Conservation (phyloP, 2,113 vertebrate species). For the Equus quagga region DNA sequence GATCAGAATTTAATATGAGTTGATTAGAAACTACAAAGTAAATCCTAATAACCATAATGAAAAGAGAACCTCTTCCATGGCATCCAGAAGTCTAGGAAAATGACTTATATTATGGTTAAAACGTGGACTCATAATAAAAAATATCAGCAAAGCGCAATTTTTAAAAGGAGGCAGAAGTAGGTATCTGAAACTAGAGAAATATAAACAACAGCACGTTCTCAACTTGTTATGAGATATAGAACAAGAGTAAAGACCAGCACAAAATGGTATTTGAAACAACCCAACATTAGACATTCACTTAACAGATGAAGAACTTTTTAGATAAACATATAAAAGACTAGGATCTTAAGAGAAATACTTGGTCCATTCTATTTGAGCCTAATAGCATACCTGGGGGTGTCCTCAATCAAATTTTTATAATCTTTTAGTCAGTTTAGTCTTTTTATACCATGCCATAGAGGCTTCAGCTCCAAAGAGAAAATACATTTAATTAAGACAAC, state of each 20-base stretch:
- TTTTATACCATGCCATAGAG: not conserved
- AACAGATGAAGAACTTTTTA: not conserved
- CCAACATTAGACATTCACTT: not conserved
- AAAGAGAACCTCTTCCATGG: not conserved
- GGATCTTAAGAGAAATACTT: not conserved
- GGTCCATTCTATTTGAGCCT: not conserved
- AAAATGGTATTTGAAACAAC: not conserved
- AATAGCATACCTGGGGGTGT: not conserved
- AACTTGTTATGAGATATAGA: slow-evolving; percentile 12
- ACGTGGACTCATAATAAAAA: not conserved
- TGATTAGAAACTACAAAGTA: not conserved
- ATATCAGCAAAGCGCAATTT: not conserved
- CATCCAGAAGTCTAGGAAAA: not conserved
- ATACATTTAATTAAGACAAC: slow-evolving; percentile 27
- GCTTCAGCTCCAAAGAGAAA: not conserved
- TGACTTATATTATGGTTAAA: not conserved
- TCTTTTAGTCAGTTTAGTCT: slow-evolving; percentile 17
- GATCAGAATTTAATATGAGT: slow-evolving; percentile 18
- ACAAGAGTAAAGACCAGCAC: not conserved
- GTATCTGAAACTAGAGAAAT: not conserved
- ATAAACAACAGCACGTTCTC: slow-evolving; percentile 4
- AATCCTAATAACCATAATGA: not conserved
- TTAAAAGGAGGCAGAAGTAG: not conserved
- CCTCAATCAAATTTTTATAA: not conserved
- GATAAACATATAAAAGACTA: not conserved